A percentile compares a stretch with the other conserved stretches of the same genome.
Evolutionary conservation across 2,797 vertebrate species (phyloP).

Genomic region (Premnoplex brunnescens): DNA sequence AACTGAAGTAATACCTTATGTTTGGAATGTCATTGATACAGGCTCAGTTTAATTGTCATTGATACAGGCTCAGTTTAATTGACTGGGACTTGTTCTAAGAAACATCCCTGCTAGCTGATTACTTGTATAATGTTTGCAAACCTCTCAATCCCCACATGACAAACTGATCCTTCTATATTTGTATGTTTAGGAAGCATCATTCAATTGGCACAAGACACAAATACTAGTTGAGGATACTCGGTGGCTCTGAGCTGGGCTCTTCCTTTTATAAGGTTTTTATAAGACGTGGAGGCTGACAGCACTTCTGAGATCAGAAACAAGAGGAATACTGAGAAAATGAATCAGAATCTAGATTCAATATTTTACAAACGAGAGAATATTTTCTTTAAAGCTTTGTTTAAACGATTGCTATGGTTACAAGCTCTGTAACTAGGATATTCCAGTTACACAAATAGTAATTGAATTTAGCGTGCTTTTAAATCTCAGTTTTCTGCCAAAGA

Average conservation of each 20-base stretch:
- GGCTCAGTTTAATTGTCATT: neutral
- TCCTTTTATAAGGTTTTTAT: neutral
- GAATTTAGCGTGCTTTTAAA: conserved; percentile 17
- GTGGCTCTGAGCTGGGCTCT: neutral
- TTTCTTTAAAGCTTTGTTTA: conserved; percentile 20
- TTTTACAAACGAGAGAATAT: neutral
- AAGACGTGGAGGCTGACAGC: neutral
- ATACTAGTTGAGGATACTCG: neutral
- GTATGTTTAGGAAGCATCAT: neutral
- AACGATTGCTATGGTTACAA: conserved; percentile 21
- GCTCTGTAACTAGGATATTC: conserved; percentile 63
- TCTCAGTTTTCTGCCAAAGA: neutral
- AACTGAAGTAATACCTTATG: neutral
- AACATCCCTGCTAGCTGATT: neutral
- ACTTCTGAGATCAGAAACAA: neutral
- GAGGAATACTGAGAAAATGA: neutral
- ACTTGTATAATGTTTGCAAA: neutral
- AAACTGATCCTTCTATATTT: neutral
- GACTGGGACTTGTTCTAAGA: neutral
- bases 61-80: neutral
- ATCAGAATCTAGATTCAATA: neutral
- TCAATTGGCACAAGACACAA: neutral
- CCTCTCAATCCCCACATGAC: neutral
- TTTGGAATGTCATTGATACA: neutral
- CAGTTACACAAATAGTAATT: conserved; percentile 72